phyloP scores from a whole-genome alignment of 2,113 vertebrate genomes.

The Onychostoma macrolepis region DNA sequence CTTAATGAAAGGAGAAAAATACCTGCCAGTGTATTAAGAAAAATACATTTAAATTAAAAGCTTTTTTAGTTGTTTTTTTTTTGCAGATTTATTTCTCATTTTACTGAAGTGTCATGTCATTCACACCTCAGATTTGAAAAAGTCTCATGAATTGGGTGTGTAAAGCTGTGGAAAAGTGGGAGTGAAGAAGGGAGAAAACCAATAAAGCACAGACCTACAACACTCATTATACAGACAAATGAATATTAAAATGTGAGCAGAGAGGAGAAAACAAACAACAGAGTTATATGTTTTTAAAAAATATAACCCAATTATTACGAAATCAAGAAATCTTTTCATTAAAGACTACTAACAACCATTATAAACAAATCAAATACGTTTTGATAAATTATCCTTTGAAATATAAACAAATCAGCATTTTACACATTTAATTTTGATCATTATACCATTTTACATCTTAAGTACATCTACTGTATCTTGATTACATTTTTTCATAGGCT shows the following conservation, averaged over 20 bases:
- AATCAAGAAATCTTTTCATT: background rate
- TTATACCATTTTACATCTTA: too few species aligned
- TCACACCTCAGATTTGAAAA: background rate
- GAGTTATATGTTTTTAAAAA: background rate
- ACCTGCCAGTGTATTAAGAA: background rate
- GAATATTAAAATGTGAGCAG: background rate
- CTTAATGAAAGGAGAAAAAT: background rate
- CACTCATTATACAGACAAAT: too few species aligned
- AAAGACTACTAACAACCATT: background rate
- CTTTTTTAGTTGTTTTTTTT: too few species aligned
- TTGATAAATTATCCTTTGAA: background rate
- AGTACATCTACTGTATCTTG: too few species aligned
- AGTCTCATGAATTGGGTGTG: background rate
- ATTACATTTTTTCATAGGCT: too few species aligned
- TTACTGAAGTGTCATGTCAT: too few species aligned
- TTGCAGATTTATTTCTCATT: too few species aligned
- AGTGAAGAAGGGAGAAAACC: background rate
- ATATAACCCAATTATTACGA: background rate
- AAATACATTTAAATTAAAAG: too few species aligned
- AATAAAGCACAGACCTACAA: background rate
- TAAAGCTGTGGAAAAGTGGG: background rate
- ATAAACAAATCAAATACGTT: background rate
- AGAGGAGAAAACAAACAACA: background rate
- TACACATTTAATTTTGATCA: background rate
- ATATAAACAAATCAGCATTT: background rate